Conservation (phyloP, 1,140 invertebrate species). For the Vanessa atalanta region DNA sequence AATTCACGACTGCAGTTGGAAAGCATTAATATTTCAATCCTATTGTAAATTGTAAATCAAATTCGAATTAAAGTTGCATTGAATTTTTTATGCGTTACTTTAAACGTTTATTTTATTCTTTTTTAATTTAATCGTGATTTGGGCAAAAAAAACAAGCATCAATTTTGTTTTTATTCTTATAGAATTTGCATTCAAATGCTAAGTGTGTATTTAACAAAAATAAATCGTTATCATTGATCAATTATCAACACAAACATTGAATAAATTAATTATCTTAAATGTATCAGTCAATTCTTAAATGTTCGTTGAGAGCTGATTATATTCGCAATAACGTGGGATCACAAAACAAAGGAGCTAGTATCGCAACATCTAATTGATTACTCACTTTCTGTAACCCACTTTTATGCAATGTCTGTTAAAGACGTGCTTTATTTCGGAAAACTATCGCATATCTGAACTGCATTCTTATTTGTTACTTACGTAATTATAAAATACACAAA, state of each 20-base stretch:
- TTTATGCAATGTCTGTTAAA: conserved; percentile 37
- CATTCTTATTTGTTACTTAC: conserved; percentile 14
- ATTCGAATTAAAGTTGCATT: too few species aligned
- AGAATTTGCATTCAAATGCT: too few species aligned
- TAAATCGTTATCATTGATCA: neutral
- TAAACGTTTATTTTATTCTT: too few species aligned
- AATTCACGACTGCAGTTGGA: too few species aligned
- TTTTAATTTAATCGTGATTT: too few species aligned
- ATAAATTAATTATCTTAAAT: conserved; percentile 2
- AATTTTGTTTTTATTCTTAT: too few species aligned
- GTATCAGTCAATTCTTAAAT: conserved; percentile 15
- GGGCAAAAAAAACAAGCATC: too few species aligned
- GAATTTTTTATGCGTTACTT: too few species aligned
- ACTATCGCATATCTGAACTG: conserved; percentile 5
- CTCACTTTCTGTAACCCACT: conserved; percentile 55
- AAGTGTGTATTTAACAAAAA: too few species aligned
- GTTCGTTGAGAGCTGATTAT: conserved; percentile 36
- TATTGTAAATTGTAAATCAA: too few species aligned
- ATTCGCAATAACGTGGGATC: conserved; percentile 54
- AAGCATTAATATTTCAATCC: too few species aligned
- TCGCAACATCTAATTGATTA: conserved; percentile 60
- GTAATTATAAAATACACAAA: conserved; percentile 2
- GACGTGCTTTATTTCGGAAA: conserved; percentile 37
- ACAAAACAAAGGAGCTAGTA: conserved; percentile 48
- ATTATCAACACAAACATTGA: neutral